Evolutionary conservation across 1,140 invertebrate genomes (phyloP), one percentile per base, ranked within the genome.

Genomic region (Penaeus japonicus): DNA sequence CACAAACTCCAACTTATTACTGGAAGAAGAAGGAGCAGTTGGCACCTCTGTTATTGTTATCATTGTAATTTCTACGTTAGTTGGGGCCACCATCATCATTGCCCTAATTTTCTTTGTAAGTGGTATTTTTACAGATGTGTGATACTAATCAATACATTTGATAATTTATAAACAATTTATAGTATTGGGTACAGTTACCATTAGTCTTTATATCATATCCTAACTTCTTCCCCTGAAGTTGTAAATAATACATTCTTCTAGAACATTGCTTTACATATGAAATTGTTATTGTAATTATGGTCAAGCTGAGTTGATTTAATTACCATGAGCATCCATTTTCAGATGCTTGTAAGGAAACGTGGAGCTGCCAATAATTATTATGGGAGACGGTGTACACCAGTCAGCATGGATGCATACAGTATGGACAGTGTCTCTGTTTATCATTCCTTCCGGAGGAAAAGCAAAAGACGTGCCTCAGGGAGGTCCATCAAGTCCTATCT

Each of bases 371-470:
- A 95, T 85, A 86, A 85, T 53, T 83, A 86, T 39, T 97, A 97
- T 91, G 96, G 96, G 0, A 96, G 97, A 92, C 94, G 96, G 39
- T 98, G 97, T 92, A 96, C 96, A 5, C 97, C 97, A 0, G 96
- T 97, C 0, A 96, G 96, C 59, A 92, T 97, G 89, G 97, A 98
- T 91, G 96, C 96, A 20, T 98, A 97, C 93, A 97, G 96, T 91
- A 93, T 98, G 91, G 97, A 97, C 92, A 97, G 96, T 91, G 96
- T 97, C 39, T 97, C 97, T 0, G 96, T 97, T 5, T 95, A 96
- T 90, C 96, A 96, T 90, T 96, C 95, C 87, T 94, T 96, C 12
- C 94, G 96, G 47, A 91, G 92, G 32, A 93, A 96, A 81, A 94
- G 89, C 81, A 91, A 91, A 27, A 80, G 91, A 30, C 86, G 92